Evolutionary conservation across 53 echinoderm and acorn worm species (phyloP), one percentile per base, ranked within the genome.

Genomic region (Holothuria leucospilota): DNA sequence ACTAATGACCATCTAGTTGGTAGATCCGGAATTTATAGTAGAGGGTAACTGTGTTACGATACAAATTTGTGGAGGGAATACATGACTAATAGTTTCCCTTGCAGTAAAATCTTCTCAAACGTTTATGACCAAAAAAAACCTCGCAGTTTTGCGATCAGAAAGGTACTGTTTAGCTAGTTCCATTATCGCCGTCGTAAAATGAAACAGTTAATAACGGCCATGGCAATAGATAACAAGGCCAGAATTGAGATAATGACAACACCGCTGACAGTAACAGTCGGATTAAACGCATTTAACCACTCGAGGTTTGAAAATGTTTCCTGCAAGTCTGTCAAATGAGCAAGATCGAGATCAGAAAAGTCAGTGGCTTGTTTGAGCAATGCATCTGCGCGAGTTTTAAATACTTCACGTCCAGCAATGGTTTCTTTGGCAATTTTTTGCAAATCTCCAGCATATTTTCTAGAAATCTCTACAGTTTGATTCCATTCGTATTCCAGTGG

Each of bases 401-500:
- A 68, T 28, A 68, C 23, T 21, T 68, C 10, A 5, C 68, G 2
- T 2, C 26, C 27, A 2, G 4, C 28, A 13, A 5, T 26, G 5
- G 68, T 25, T 24, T 68, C 25, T 14, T 27, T 9, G 4, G 68
- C 68, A 2, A 68, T 5, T 68, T 68, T 68, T 30, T 68, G 13
- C 23, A 68, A 27, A 27, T 68, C 68, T 25, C 25, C 27, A 4
- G 14, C 4, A 30, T 68, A 68, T 14, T 30, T 20, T 68, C 28
- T 4, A 5, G 24, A 24, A 14, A 68, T 24, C 10, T 68, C 68
- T 27, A 68, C 68, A 10, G 25, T 68, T 30, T 68, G 68, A 24
- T 68, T 68, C 68, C 68, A 68, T 4, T n/a, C 23, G 68, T 68
- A 68, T 27, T 68, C 68, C 15, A 68, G 28, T 27, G 68, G 68